Conservation (phyloP, 2,888 invertebrate genomes). For the Petrolisthes cinctipes region DNA sequence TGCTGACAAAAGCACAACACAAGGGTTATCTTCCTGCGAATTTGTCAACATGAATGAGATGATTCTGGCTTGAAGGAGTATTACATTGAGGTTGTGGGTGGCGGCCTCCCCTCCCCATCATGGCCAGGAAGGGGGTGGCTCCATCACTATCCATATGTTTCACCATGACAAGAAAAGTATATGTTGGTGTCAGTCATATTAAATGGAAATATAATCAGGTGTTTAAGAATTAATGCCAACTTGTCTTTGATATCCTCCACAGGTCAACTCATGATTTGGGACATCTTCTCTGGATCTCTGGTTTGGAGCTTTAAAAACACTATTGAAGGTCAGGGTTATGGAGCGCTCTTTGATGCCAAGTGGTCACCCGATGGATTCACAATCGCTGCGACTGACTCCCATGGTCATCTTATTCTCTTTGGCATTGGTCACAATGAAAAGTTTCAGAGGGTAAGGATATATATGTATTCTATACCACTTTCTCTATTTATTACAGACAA, state of each 20-base stretch:
- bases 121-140: neutral
- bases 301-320: slow-evolving; percentile 64
- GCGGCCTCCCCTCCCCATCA: neutral
- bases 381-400: slow-evolving; percentile 93
- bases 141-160: no score
- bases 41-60: no score
- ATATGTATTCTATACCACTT: neutral
- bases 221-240: no score
- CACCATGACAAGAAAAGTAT: neutral
- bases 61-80: no score
- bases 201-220: no score
- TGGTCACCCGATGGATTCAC: slow-evolving; percentile 90
- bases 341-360: slow-evolving; percentile 97
- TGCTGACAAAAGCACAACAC: no score
- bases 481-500: neutral
- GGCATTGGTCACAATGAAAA: slow-evolving; percentile 79
- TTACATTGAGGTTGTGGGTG: neutral
- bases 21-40: no score
- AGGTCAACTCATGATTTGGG: slow-evolving; percentile 81
- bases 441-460: slow-evolving; percentile 68
- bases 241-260: neutral
- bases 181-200: no score
- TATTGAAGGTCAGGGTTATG: slow-evolving; percentile 83
- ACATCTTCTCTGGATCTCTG: slow-evolving; percentile 75
- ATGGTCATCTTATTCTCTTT: slow-evolving; percentile 91